A percentile compares a stretch with the other conserved stretches of the same genome.
Conservation (phyloP, 64 coral and sea anemone species). For the Pocillopora damicornis region DNA sequence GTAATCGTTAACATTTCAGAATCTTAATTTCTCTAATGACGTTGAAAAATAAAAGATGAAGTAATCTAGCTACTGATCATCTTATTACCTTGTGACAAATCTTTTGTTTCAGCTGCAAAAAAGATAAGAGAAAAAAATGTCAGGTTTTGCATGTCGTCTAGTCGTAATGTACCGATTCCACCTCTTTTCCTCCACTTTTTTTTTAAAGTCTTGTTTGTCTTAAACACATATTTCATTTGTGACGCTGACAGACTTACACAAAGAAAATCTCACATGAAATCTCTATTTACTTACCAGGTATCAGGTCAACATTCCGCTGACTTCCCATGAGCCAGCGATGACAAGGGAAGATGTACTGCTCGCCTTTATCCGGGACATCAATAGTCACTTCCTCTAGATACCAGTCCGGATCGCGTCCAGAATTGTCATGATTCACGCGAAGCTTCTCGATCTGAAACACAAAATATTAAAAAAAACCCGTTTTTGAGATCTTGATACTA, state of each 20-base stretch:
- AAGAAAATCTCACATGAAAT: no score
- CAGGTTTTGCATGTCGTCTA: neutral
- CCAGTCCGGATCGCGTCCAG: conserved; percentile 58
- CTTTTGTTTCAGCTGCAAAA: conserved; percentile 38
- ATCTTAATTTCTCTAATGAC: no score
- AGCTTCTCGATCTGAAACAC: conserved; percentile 38
- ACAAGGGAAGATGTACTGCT: conserved; percentile 53
- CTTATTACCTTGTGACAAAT: conserved; percentile 19
- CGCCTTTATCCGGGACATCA: conserved; percentile 54
- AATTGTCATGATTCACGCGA: conserved; percentile 49
- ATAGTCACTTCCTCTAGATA: conserved; percentile 65
- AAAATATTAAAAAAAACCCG: neutral
- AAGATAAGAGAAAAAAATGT: neutral
- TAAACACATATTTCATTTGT: no score
- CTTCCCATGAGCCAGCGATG: conserved; percentile 58
- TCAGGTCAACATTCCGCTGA: conserved; percentile 45
- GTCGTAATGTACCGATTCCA: no score
- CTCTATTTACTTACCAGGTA: conserved; percentile 31
- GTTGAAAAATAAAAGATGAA: no score
- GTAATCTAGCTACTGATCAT: no score
- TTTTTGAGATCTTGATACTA: neutral
- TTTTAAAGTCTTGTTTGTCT: no score
- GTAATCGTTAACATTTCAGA: no score
- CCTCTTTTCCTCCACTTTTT: no score
- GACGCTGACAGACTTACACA: no score